Base-by-base conservation (phyloP, 2,113 vertebrate genomes). In the Perognathus longimembris region DNA sequence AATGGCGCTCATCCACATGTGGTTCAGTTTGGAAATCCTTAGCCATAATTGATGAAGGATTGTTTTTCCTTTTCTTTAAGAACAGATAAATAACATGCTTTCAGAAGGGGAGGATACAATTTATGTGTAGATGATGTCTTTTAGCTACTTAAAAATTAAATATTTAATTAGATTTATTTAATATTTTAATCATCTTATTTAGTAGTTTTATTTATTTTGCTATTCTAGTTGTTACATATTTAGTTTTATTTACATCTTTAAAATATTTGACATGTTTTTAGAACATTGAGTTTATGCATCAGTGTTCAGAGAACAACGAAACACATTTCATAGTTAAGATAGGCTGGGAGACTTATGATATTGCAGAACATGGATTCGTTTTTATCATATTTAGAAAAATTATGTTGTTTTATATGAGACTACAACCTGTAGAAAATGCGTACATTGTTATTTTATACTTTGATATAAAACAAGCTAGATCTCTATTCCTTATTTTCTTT, bases 1-100 rank as follows among this genome's bases (percentile, higher is more conserved):
- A 77, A 90, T 54, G 26, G 17, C 42, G 0, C 84, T 91, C 71
- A 54, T 82, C 70, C 95, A 96, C 95, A 96, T 96, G 75, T 96
- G 95, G 95, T 96, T 96, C 96, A 95, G 95, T 97, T 96, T 95
- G 95, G 64, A 63, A 70, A 96, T 92, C 61, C 74, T 96, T 96
- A 88, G 70, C 90, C 90, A 81, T 94, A 95, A 96, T 78, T 75
- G 95, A 90, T 78, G 82, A 96, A 61, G 67, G 92, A 83, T 84
- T 90, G 61, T 54, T 97, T 96, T 96, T 85, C 76, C 89, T 96
- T 93, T 93, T 93, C 91, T 82, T 94, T 63, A 93, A 86, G 85
- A 79, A 88, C 61, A 95, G 81, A 91, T 86, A 95, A 84, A 88
- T 80, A 81, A 77, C 84, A 82, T 73, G 69, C 36, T 91, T 94